Base-by-base conservation (phyloP, 2,797 vertebrate species). In the Hyperoplus immaculatus region DNA sequence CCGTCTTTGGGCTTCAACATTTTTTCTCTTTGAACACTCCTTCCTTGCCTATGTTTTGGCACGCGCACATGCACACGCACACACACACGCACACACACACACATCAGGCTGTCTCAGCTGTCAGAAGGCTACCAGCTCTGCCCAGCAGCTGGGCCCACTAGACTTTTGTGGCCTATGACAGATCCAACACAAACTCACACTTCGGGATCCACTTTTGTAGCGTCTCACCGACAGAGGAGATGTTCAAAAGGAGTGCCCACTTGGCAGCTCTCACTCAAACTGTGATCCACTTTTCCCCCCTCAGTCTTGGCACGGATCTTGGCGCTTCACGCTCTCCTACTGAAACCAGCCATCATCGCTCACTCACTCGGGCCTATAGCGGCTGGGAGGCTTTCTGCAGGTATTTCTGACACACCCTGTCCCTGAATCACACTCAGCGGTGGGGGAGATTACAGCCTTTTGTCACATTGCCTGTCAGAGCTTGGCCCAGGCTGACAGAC, bases 271-370 rank as follows among this genome's bases (percentile, higher is more conserved):
- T 91, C 87, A 87, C 66, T 93, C 75, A 72, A 74, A 82, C 69
- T 76, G 80, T 38, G 75, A 80, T 87, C 71, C 75, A 46, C 67
- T 78, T 70, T 81, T 81, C 81, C 62, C 73, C 72, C 57, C 69
- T 81, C 72, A 7, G 65, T 78, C 85, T 92, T 93, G 93, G 93
- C 92, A 93, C 66, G 29, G 64, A 86, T 73, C 72, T 86, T 84
- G 80, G 76, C 86, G 73, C 21, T 92, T 93, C 89, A 90, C 80
- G 42, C 82, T 74, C 81, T 82, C 88, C 83, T 75, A 94, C 82
- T 92, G 93, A 95, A 95, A 94, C 82, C 56, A 93, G 85, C 93
- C 91, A 79, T 95, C 94, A 96, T 91, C 94, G 89, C 92, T 89
- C 91, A 78, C 90, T 92, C 88, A 91, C 94, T 93, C 57, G 57